Evolutionary conservation across 2,888 invertebrate species (phyloP).

Genomic region (Nomada lathburiana): DNA sequence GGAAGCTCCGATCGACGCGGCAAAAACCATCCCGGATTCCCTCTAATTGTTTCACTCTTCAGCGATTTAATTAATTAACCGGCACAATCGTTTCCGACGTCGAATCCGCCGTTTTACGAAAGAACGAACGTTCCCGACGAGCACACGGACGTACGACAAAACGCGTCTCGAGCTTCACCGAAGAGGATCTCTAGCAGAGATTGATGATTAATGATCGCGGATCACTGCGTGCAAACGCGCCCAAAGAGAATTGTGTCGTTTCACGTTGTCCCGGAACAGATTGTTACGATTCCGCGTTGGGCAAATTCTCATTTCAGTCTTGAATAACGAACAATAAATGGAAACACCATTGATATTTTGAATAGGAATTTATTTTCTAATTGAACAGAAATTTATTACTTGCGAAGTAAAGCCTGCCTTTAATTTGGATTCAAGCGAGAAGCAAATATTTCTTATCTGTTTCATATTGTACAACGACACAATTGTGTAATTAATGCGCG

Average conservation of each 20-base stretch:
- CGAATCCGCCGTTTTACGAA: not conserved
- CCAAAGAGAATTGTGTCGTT: conserved; percentile 54
- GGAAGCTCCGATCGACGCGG: not conserved
- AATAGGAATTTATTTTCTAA: no score
- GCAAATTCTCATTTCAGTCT: no score
- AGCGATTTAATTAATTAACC: conserved; percentile 33
- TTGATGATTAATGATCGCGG: conserved; percentile 30
- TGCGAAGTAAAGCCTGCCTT: no score
- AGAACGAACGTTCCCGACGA: not conserved
- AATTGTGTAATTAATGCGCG: no score
- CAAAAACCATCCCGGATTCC: conserved; percentile 20
- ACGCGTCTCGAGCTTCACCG: not conserved
- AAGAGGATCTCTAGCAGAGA: not conserved
- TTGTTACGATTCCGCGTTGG: not conserved
- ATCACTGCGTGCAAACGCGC: not conserved
- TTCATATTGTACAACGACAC: no score
- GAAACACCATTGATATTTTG: no score
- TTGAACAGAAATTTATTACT: no score
- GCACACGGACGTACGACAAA: not conserved
- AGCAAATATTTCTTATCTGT: no score
- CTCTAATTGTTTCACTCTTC: conserved; percentile 23
- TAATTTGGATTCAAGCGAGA: no score
- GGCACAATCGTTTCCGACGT: not conserved
- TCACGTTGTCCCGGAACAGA: conserved; percentile 37
- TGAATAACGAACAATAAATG: no score